These are phyloP conservation scores for Clarias laeviceps DNA, from an alignment of 2,797 vertebrate genomes.

Conservation along the genomic window DNA sequence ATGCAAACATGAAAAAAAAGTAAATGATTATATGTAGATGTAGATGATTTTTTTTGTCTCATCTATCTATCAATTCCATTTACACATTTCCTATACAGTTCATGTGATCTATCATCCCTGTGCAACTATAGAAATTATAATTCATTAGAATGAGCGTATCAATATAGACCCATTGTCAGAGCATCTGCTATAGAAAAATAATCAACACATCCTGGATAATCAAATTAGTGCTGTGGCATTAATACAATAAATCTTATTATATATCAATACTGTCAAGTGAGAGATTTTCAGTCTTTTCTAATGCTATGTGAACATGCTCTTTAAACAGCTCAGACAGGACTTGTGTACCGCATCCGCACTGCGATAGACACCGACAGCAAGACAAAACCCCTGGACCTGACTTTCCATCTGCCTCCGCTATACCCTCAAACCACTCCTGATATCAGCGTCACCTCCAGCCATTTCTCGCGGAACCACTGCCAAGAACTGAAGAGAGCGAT, in stretches of 20 bases:
- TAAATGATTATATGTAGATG: too few relatives aligned
- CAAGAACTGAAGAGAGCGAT: constrained; percentile 69
- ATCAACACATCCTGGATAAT: not conserved
- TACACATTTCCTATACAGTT: not conserved
- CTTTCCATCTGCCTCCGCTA: constrained; percentile 79
- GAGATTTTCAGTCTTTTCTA: constrained; percentile 5
- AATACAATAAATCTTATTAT: not conserved
- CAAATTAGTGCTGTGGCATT: not conserved
- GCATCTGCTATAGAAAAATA: not conserved
- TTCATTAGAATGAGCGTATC: not conserved
- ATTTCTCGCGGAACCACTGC: constrained; percentile 80
- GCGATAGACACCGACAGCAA: constrained; percentile 34
- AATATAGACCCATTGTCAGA: not conserved
- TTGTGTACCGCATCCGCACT: constrained; percentile 54
- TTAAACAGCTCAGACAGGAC: constrained; percentile 51
- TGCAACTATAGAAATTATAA: not conserved
- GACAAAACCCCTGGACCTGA: constrained; percentile 59
- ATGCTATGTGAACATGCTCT: not conserved
- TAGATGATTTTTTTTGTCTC: too few relatives aligned
- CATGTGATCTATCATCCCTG: not conserved
- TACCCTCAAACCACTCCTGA: constrained; percentile 80
- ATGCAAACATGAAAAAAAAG: too few relatives aligned
- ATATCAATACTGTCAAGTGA: not conserved
- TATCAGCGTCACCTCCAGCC: constrained; percentile 79
- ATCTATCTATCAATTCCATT: not conserved